A percentile compares a stretch with the other conserved stretches of the same genome.
These are phyloP conservation scores for Aricia agestis DNA, from an alignment of 1,140 invertebrate species.

Conservation along the genomic window DNA sequence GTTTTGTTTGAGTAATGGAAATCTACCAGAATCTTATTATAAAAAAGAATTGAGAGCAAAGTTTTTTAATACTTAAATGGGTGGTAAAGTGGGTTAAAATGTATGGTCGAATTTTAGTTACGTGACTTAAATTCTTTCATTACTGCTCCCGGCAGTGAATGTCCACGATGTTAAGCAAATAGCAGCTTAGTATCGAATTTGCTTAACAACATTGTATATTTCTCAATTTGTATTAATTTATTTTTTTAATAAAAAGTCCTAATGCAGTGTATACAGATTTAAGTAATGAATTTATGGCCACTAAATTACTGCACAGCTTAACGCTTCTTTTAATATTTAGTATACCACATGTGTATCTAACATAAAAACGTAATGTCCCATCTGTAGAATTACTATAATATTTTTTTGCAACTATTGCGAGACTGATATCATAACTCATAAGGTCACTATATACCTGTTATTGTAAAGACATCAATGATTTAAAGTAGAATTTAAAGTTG, in stretches of 20 bases:
- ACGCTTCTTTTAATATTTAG: background rate
- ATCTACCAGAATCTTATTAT: background rate
- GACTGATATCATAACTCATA: background rate
- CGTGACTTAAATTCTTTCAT: background rate
- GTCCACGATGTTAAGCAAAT: background rate
- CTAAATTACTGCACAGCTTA: background rate
- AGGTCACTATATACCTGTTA: background rate
- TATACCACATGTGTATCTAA: background rate
- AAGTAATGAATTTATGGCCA: background rate
- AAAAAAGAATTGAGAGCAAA: background rate
- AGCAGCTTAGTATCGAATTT: background rate
- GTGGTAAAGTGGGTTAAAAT: background rate
- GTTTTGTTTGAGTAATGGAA: background rate
- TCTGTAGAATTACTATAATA: background rate
- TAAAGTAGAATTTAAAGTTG: background rate
- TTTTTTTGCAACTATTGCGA: background rate
- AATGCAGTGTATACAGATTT: background rate
- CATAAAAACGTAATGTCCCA: background rate
- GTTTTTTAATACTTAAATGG: background rate
- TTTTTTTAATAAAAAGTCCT: background rate
- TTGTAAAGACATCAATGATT: background rate
- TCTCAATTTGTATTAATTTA: background rate
- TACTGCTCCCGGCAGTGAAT: background rate
- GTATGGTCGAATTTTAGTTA: background rate
- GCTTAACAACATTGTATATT: background rate